Evolutionary conservation across 2,888 invertebrate species (phyloP).

Genomic region (Venusia cambrica): DNA sequence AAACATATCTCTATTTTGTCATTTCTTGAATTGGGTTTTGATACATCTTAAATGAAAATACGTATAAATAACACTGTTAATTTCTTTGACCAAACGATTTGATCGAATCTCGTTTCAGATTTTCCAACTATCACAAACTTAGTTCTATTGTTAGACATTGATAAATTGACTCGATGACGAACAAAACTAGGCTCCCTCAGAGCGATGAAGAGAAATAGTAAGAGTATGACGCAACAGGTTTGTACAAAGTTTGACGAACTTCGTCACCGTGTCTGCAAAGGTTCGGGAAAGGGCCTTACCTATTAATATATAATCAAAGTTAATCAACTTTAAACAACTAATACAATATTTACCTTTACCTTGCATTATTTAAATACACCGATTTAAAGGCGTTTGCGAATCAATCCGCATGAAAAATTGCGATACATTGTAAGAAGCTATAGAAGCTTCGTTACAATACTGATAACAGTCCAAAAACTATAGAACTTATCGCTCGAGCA

Average conservation of each 20-base stretch:
- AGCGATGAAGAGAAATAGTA: conserved; percentile 18
- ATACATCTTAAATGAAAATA: no score
- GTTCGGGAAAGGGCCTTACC: conserved; percentile 2
- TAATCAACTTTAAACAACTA: background rate
- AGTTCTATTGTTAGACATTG: conserved; percentile 57
- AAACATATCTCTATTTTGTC: no score
- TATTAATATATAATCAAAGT: conserved; percentile 4
- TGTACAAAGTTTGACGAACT: conserved; percentile 17
- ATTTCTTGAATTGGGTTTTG: no score
- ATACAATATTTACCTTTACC: background rate
- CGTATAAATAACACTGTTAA: no score
- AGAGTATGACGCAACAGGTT: conserved; percentile 24
- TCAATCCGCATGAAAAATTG: no score
- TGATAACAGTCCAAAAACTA: no score
- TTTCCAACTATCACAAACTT: conserved; percentile 65
- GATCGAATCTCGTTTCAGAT: conserved; percentile 68
- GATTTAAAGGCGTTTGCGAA: no score
- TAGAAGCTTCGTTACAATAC: no score
- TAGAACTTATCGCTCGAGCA: no score
- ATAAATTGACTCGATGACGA: conserved; percentile 45
- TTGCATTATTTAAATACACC: background rate
- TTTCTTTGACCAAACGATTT: no score
- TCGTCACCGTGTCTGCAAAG: conserved; percentile 3
- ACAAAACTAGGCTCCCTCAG: conserved; percentile 16
- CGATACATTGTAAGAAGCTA: no score